A percentile compares a stretch with the other conserved stretches of the same genome.
phyloP scores from a whole-genome alignment of 2,113 vertebrate genomes.

The Macheiramphus alcinus region DNA sequence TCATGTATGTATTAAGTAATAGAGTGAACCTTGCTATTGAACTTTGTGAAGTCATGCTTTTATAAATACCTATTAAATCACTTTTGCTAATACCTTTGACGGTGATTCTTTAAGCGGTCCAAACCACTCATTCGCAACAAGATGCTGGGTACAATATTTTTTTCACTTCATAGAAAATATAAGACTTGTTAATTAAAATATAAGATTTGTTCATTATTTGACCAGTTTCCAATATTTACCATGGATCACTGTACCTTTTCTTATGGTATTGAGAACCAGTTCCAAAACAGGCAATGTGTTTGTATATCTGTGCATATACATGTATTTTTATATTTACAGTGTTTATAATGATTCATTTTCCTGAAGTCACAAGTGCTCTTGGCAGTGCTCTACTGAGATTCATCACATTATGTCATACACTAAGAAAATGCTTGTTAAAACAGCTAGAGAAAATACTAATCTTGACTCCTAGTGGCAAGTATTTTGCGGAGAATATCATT shows the following conservation, averaged over 20 bases:
- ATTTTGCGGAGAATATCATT: neutral
- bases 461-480: neutral
- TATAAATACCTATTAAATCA: no score
- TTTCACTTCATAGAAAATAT: neutral
- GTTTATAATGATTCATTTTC: neutral
- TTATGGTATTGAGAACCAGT: neutral
- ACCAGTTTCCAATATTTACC: neutral
- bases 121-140: no score
- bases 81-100: no score
- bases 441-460: neutral
- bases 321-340: neutral
- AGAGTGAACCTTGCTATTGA: no score
- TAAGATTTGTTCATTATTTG: neutral
- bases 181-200: neutral
- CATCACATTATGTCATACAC: neutral
- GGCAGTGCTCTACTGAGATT: neutral
- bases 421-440: neutral
- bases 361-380: neutral
- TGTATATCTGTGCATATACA: neutral
- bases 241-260: neutral
- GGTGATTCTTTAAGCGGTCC: no score
- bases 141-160: neutral
- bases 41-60: no score
- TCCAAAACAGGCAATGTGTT: neutral
- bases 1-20: no score